Evolutionary conservation across 2,888 invertebrate species (phyloP), one percentile per base, ranked within the genome.

Genomic region (Ischnura elegans): DNA sequence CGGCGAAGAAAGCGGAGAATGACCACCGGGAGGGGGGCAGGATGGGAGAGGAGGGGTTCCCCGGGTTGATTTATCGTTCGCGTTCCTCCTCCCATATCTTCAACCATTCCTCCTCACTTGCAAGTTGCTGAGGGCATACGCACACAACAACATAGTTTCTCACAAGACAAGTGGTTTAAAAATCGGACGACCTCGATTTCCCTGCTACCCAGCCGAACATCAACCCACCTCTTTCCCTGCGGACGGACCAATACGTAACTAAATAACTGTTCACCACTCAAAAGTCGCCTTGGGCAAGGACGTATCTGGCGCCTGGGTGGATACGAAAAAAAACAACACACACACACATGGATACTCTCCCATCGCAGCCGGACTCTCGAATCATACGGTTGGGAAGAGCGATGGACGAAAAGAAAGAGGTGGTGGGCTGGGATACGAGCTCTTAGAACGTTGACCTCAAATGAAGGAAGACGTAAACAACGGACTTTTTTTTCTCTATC

Each of bases 281-380:
- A 19, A n/a, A 13, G 2, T 10, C 55, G 90, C 90, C 90, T 42
- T 25, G 90, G 90, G 90, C 90, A 90, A 90, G 90, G 90, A 90
- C 90, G 90, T 61, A 90, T 90, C 47, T 61, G 90, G 61, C 36
- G 90, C 90, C 61, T 25, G 25, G 36, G 61, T 43, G 51, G 8
- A 55, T 36, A 21, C 42, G 36, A 42, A 45, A 42, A 51, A 66
- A 43, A 43, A n/a, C n/a, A 90, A 90, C 55, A 43, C 16, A 61
- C 13, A 76, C n/a, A 25, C 29, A 76, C 29, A 76, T 13, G 76
- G 36, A 76, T 76, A 76, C 76, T 76, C 76, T 76, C n/a, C n/a
- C n/a, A n/a, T n/a, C 76, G 29, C 76, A 36, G 76, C 76, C 76
- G 76, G 76, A 36, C 76, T 76, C 36, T 13, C 76, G 76, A 76